Evolutionary conservation across 2,113 vertebrate species (phyloP).

Genomic region (Tetrao urogallus): DNA sequence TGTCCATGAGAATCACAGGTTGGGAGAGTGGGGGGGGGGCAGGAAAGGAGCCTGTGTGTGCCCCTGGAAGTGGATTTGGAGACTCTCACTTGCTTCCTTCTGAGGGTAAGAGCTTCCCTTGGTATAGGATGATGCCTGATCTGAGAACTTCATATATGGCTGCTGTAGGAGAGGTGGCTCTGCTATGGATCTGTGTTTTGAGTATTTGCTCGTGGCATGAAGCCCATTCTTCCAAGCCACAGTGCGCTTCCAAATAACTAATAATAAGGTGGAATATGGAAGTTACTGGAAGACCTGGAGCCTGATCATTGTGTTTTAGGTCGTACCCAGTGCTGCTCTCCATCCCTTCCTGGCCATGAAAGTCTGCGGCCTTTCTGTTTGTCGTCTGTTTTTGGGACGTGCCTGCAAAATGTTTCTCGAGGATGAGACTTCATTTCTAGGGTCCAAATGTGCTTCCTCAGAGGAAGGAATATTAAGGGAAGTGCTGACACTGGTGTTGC

Average conservation of each 20-base stretch:
- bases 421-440: neutral
- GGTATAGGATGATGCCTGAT: neutral
- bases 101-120: neutral
- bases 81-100: fast-evolving
- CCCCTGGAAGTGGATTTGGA: neutral
- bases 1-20: neutral
- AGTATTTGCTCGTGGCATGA: neutral
- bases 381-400: neutral
- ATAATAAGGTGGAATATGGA: no score
- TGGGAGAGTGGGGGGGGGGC: neutral
- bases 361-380: neutral
- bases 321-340: neutral
- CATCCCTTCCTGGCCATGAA: neutral
- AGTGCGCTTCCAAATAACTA: neutral
- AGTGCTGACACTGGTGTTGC: neutral
- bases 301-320: neutral
- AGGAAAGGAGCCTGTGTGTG: neutral
- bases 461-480: neutral
- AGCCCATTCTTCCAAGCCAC: fast-evolving
- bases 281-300: neutral
- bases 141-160: neutral
- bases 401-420: neutral
- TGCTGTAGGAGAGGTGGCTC: neutral
- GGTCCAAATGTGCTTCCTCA: neutral
- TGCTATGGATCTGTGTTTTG: fast-evolving